A percentile compares a stretch with the other conserved stretches of the same genome.
Conservation (phyloP, 2,113 vertebrate genomes). For the Salvelinus namaycush region DNA sequence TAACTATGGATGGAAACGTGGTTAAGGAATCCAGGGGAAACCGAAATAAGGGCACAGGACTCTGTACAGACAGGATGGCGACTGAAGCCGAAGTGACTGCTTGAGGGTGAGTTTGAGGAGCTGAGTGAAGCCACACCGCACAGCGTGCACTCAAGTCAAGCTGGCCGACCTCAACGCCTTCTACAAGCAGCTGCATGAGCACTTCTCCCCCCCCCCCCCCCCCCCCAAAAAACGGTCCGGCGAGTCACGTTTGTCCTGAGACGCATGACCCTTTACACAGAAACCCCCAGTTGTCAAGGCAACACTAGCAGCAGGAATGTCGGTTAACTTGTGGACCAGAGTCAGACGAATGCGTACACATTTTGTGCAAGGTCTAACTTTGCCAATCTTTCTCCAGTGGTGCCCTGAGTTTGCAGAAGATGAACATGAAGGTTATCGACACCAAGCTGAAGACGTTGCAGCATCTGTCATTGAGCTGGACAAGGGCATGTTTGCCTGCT, state of each 20-base stretch:
- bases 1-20: too few relatives aligned
- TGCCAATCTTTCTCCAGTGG: constrained; percentile 31
- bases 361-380: background rate
- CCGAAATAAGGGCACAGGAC: background rate
- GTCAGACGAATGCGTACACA: background rate
- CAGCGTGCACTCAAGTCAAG: constrained; percentile 43
- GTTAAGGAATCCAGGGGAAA: too few relatives aligned
- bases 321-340: background rate
- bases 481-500: constrained; percentile 43
- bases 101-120: constrained; percentile 23
- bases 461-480: constrained; percentile 56
- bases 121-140: constrained; percentile 48
- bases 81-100: background rate
- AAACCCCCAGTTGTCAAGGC: background rate
- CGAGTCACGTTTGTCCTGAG: background rate
- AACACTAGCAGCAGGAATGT: background rate
- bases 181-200: constrained; percentile 59
- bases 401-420: constrained; percentile 50
- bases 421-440: constrained; percentile 55
- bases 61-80: background rate
- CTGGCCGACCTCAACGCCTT: constrained; percentile 58
- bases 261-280: constrained; percentile 3
- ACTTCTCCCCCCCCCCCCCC: constrained; percentile 35
- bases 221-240: constrained; percentile 44
- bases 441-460: constrained; percentile 61